A percentile compares a stretch with the other conserved stretches of the same genome.
phyloP scores from a whole-genome alignment of 2,797 vertebrate species.

The Apogon hyalosoma region DNA sequence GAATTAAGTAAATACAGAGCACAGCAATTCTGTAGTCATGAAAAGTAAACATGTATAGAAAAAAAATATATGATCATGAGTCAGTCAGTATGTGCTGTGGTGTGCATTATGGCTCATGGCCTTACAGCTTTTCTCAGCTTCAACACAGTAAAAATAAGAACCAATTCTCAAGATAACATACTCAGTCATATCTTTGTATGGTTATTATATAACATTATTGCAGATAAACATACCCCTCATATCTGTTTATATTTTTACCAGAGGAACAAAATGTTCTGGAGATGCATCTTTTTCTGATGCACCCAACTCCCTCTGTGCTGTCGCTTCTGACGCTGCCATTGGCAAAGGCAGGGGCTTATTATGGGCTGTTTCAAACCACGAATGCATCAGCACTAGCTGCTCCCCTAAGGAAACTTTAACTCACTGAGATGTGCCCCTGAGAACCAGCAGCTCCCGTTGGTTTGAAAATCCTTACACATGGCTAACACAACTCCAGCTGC shows the following conservation, averaged over 20 bases:
- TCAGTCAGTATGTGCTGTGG: constrained; percentile 15
- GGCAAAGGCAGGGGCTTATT: constrained; percentile 75
- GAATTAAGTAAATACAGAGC: constrained; percentile 18
- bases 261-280: constrained; percentile 80
- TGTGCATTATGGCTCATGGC: constrained; percentile 11
- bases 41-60: constrained; percentile 2
- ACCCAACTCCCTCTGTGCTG: constrained; percentile 51
- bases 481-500: constrained; percentile 59
- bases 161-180: constrained; percentile 15
- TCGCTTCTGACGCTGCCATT: constrained; percentile 58
- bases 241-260: constrained; percentile 54
- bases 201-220: constrained; percentile 54
- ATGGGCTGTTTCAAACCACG: constrained; percentile 67
- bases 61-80: constrained; percentile 30
- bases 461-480: constrained; percentile 60
- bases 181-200: constrained; percentile 17
- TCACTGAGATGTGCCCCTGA: constrained; percentile 60
- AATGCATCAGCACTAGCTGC: constrained; percentile 64
- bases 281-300: constrained; percentile 55
- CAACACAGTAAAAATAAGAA: constrained; percentile 18
- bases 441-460: constrained; percentile 50
- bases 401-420: constrained; percentile 69
- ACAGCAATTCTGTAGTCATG: constrained; percentile 51
- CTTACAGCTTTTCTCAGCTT: constrained; percentile 7
- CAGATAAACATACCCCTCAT: constrained; percentile 59